A percentile compares a stretch with the other conserved stretches of the same genome.
Conservation (phyloP, 2,888 invertebrate species). For the Hetaerina titia region DNA sequence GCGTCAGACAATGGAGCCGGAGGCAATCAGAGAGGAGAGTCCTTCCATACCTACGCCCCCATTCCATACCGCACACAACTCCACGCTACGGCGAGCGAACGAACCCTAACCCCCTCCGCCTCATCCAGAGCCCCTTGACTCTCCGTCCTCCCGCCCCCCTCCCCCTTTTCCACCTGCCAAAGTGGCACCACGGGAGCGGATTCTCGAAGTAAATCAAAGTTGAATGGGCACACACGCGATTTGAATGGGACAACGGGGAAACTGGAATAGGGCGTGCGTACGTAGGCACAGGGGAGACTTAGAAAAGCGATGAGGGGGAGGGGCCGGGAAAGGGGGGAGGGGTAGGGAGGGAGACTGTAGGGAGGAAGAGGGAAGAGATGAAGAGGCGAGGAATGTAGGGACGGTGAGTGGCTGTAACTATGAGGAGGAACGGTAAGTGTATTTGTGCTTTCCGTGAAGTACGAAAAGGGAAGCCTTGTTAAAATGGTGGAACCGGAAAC, state of each 20-base stretch:
- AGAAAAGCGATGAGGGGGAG: not conserved
- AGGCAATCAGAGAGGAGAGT: constrained; percentile 14
- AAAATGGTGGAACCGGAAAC: too few species aligned
- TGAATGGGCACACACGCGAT: constrained; percentile 65
- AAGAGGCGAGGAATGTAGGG: not conserved
- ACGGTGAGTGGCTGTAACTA: not conserved
- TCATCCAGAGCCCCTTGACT: not conserved
- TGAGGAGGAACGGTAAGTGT: not conserved
- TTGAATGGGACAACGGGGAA: constrained; percentile 66
- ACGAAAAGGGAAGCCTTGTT: not conserved
- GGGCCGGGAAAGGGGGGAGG: not conserved
- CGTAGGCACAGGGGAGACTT: not conserved
- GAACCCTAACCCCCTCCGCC: not conserved
- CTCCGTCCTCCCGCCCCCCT: not conserved
- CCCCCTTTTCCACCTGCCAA: constrained; percentile 47
- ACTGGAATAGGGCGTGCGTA: not conserved
- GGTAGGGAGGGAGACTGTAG: not conserved
- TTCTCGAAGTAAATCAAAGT: constrained; percentile 60
- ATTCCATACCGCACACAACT: not conserved
- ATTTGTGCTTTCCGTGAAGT: not conserved
- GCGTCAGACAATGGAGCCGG: constrained; percentile 54
- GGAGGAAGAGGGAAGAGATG: not conserved
- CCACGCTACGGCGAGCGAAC: not conserved
- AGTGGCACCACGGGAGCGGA: constrained; percentile 51
- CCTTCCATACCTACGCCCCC: not conserved